Conservation (phyloP, 2,888 invertebrate genomes). For the Plebejus anna region DNA sequence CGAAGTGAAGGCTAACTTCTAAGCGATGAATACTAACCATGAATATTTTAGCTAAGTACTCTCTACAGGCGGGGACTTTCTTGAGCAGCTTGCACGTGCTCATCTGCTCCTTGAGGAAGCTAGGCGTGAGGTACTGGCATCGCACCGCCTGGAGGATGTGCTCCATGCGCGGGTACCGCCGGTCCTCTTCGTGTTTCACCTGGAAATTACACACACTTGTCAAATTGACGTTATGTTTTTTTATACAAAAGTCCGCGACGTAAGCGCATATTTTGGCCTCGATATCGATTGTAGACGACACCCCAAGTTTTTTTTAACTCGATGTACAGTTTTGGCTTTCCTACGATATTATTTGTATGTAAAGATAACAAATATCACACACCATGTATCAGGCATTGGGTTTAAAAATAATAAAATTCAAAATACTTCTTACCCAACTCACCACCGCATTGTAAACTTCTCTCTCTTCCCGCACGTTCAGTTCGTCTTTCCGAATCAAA, state of each 20-base stretch:
- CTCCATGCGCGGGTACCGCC: slow-evolving; percentile 91
- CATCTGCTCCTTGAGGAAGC: slow-evolving; percentile 94
- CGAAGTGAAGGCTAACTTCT: not conserved
- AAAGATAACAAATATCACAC: too few relatives aligned
- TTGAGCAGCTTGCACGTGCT: slow-evolving; percentile 92
- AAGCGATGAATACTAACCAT: slow-evolving; percentile 68
- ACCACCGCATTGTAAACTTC: slow-evolving; percentile 96
- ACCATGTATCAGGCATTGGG: too few relatives aligned
- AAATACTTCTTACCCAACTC: slow-evolving; percentile 84
- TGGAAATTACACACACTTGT: slow-evolving; percentile 37
- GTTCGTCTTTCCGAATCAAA: slow-evolving; percentile 92
- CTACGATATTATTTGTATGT: too few relatives aligned
- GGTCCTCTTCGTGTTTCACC: slow-evolving; percentile 91
- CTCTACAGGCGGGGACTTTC: slow-evolving; percentile 92
- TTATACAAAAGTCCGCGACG: too few relatives aligned
- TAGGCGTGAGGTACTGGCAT: slow-evolving; percentile 94
- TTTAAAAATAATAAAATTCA: not conserved
- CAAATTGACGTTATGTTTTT: not conserved
- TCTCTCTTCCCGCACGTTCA: slow-evolving; percentile 94
- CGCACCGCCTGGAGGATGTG: slow-evolving; percentile 92
- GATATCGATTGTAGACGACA: too few relatives aligned
- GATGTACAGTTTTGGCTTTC: too few relatives aligned
- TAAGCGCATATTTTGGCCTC: too few relatives aligned
- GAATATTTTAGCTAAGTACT: slow-evolving; percentile 93
- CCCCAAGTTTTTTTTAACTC: too few relatives aligned